Percentiles rank a stretch among this genome's conserved stretches.
These are phyloP conservation scores for Prorops nasuta DNA, from an alignment of 1,140 invertebrate genomes.

Conservation along the genomic window DNA sequence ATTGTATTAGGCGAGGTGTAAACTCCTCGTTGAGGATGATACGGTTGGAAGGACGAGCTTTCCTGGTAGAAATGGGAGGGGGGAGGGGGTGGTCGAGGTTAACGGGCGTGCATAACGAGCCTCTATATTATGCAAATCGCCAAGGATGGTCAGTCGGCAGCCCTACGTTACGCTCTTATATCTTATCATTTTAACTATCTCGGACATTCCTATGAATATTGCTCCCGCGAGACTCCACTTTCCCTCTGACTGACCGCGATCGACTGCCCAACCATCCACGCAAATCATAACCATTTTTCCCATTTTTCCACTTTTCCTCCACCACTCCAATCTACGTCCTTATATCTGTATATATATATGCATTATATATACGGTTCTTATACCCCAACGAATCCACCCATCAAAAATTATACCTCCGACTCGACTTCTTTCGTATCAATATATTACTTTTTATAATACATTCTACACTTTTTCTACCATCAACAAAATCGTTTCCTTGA, in stretches of 20 bases:
- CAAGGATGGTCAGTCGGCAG: conserved; percentile 30
- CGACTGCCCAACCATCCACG: too few species aligned
- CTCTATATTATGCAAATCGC: conserved; percentile 51
- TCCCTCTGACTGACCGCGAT: neutral
- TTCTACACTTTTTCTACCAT: too few species aligned
- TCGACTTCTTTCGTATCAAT: too few species aligned
- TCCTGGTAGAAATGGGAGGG: neutral
- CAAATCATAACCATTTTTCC: too few species aligned
- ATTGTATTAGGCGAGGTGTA: conserved; percentile 28
- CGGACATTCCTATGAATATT: conserved; percentile 30
- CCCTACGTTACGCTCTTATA: conserved; percentile 34
- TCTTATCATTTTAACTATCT: conserved; percentile 42
- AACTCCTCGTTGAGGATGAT: conserved; percentile 26
- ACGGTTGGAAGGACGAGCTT: neutral
- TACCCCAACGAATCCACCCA: conserved; percentile 24
- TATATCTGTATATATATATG: too few species aligned
- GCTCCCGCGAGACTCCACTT: conserved; percentile 22
- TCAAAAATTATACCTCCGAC: too few species aligned
- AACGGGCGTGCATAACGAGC: conserved; percentile 50
- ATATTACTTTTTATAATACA: too few species aligned
- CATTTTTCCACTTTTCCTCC: too few species aligned
- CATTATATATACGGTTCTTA: neutral
- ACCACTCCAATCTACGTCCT: too few species aligned
- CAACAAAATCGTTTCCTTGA: too few species aligned
- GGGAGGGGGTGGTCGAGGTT: conserved; percentile 23